Base-by-base conservation (phyloP, 2,888 invertebrate species). In the Chrysotoxum bicinctum region DNA sequence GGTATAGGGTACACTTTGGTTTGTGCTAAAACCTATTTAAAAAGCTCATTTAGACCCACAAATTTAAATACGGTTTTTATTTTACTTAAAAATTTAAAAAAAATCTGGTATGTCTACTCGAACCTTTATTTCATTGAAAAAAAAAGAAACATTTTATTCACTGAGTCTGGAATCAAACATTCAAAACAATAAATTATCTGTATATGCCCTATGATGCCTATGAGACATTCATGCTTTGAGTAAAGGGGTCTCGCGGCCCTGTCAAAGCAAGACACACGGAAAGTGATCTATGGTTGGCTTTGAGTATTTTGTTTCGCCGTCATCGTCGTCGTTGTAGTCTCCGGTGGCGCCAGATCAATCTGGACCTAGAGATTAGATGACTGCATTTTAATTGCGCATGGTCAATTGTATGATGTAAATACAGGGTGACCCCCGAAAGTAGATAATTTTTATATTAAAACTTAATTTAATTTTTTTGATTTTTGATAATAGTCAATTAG, bases 261-360 rank as follows among this genome's bases (percentile, higher is more conserved):
- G 54, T 54, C 54, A 54, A 32, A 56, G 60, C 6, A 12, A 26
- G 14, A 35, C 50, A 32, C 8, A 50, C 26, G 26, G 16, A 40
- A 64, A 74, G 58, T 74, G 80, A 74, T 74, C 75, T 69, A 80
- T 75, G 68, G 37, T 37, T 62, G n/a, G 68, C 62, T 16, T 32
- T 48, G 45, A 45, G 66, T 56, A 62, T 58, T 75, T 19, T 37
- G 66, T 58, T 75, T 75, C 56, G 64, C 74, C 58, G 74, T 75
- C 79, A n/a, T 26, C 50, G 30, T 9, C 32, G 10, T n/a, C 10
- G 32, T 35, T 37, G 12, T 12, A 37, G 58, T 58, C 12, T 58
- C 21, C 37, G 26, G 35, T 84, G 84, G 84, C 84, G 84, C 84
- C 84, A 84, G 80, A 84, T 75, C 80, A 76, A 84, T 84, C 84